Percentiles rank a stretch among this genome's conserved stretches.
Evolutionary conservation across 2,113 vertebrate species (phyloP).

Genomic region (Corydoras sp.): DNA sequence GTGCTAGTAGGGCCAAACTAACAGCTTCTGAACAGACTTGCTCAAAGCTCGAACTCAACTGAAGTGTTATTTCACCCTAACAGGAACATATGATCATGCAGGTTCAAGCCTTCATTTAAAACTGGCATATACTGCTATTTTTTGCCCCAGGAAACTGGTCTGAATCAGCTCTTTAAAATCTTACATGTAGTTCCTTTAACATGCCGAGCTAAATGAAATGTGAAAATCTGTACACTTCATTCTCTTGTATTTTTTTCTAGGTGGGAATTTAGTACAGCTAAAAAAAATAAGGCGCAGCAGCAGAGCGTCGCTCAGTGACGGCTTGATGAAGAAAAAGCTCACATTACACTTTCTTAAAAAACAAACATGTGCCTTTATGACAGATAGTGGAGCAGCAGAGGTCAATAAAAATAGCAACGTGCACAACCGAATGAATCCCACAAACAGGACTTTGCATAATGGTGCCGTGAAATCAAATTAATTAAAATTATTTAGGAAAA

Average conservation of each 20-base stretch:
- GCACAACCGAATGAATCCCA: no score
- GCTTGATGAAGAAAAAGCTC: neutral
- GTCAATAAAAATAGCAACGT: neutral
- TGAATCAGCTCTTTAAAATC: no score
- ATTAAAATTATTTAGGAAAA: conserved; percentile 13
- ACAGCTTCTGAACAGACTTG: conserved; percentile 3
- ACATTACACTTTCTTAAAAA: conserved; percentile 21
- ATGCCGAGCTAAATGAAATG: conserved; percentile 9
- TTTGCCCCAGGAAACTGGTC: no score
- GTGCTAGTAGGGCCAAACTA: neutral
- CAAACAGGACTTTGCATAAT: conserved; percentile 3
- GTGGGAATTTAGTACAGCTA: no score
- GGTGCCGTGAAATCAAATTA: conserved; percentile 3
- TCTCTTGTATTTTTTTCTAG: neutral
- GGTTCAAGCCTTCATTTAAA: neutral
- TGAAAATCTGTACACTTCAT: neutral
- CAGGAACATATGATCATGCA: neutral
- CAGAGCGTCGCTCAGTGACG: neutral
- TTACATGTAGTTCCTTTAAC: neutral
- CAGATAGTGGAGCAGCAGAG: neutral
- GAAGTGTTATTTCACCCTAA: neutral
- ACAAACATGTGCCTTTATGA: neutral
- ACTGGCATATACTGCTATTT: neutral
- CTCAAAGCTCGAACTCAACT: neutral
- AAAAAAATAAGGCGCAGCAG: neutral